Base-by-base conservation (phyloP, 2,888 invertebrate species). In the Dexiosoma caninum region DNA sequence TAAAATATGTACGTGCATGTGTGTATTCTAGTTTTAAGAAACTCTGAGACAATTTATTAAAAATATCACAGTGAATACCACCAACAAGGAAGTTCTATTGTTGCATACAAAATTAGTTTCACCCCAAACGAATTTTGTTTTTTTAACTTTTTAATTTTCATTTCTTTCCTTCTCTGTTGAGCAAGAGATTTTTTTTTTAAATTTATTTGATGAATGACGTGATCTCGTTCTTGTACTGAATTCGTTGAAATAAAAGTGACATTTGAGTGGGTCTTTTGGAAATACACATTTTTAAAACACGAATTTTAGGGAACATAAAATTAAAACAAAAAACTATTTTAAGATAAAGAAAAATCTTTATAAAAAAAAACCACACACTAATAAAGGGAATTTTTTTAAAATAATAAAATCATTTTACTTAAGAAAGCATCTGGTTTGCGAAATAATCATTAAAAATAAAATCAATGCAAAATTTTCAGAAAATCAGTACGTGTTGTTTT, bases 181-280 rank as follows among this genome's bases (percentile, higher is more conserved):
- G 44, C 51, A 53, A 32, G 51, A 62, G 69, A 69, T 81, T 77
- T 72, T 72, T 74, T n/a, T n/a, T 42, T 72, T 44, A 42, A 62
- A 57, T 64, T 64, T 78, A 30, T 49, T 59, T 57, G 49, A 57
- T 14, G 21, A 10, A 49, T 72, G 72, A 71, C 64, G 72, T 69
- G 67, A 69, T 74, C 62, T 71, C 23, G 23, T 76, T 76, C n/a
- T 80, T 35, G 35, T 44, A 14, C 44, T 44, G 37, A 51, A 30
- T 69, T 72, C 46, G 44, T 71, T 14, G 35, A n/a, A 69, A 72
- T 57, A 9, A 46, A 69, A 57, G 23, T 78, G 81, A 78, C 81
- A 78, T 64, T 51, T 69, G 69, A 74, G 81, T 77, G 81, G 78
- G 81, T 62, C 55, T 71, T 80, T 62, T 67, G 66, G 71, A 76